Percentiles rank a stretch among this genome's conserved stretches.
These are phyloP conservation scores for Sebastes miniatus DNA, from an alignment of 2,797 vertebrate genomes.

Conservation along the genomic window DNA sequence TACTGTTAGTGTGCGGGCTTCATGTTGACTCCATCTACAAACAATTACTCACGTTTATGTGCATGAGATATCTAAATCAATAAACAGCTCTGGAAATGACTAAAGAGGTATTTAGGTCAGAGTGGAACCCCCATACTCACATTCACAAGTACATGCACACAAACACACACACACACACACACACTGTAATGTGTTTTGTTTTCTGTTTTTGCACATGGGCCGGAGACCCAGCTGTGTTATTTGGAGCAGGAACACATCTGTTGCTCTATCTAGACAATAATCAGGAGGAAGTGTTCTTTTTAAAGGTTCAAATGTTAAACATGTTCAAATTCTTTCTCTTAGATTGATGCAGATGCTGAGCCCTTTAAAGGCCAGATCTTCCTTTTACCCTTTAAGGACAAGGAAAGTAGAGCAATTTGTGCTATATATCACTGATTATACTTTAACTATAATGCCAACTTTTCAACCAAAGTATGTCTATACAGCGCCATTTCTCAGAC, in stretches of 20 bases:
- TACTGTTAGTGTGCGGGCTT: too few relatives aligned
- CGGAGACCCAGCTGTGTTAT: conserved; percentile 7
- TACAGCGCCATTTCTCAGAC: neutral
- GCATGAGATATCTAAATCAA: conserved; percentile 17
- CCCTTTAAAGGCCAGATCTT: conserved; percentile 6
- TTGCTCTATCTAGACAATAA: neutral
- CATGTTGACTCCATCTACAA: too few relatives aligned
- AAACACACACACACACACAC: neutral
- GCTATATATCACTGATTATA: neutral
- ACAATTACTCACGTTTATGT: neutral
- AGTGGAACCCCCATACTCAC: neutral
- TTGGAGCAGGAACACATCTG: conserved; percentile 29
- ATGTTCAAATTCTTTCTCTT: neutral
- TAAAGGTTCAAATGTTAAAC: neutral
- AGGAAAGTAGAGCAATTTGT: neutral
- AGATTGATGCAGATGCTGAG: neutral
- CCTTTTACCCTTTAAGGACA: neutral
- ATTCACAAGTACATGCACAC: neutral
- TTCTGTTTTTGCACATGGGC: neutral
- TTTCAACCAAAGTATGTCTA: neutral
- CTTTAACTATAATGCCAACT: neutral
- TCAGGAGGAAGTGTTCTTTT: neutral
- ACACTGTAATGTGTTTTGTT: neutral
- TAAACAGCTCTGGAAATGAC: conserved; percentile 3
- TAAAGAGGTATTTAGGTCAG: neutral